A percentile compares a stretch with the other conserved stretches of the same genome.
phyloP scores from a whole-genome alignment of 1,140 invertebrate species.

The Chrysoperla carnea region DNA sequence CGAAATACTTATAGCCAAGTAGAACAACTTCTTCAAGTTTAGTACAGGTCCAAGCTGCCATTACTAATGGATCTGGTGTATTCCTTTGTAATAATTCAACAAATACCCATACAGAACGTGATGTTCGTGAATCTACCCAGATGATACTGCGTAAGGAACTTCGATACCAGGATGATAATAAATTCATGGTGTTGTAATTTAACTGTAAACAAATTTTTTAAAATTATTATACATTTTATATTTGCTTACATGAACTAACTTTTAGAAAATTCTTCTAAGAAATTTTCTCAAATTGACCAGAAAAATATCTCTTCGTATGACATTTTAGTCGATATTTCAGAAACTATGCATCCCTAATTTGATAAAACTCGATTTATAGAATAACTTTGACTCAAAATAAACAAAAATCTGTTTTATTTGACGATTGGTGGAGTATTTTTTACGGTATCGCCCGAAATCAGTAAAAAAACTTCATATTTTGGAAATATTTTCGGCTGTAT shows the following conservation, averaged over 20 bases:
- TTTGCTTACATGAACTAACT: background rate
- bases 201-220: slow-evolving; percentile 17
- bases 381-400: no score
- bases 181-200: slow-evolving; percentile 31
- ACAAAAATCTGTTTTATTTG: no score
- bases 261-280: no score
- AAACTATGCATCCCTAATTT: no score
- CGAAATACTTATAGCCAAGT: slow-evolving; percentile 39
- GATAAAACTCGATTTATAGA: no score
- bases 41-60: slow-evolving; percentile 56
- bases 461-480: no score
- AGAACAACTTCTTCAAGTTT: slow-evolving; percentile 46
- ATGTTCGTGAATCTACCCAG: slow-evolving; percentile 43
- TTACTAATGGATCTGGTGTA: slow-evolving; percentile 49
- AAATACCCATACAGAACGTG: slow-evolving; percentile 14
- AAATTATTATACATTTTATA: slow-evolving; percentile 4
- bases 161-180: slow-evolving; percentile 38
- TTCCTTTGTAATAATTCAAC: slow-evolving; percentile 11
- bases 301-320: no score
- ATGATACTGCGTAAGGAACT: slow-evolving; percentile 43
- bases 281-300: no score
- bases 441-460: no score
- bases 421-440: no score
- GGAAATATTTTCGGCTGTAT: no score
- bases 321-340: no score